A percentile compares a stretch with the other conserved stretches of the same genome.
Evolutionary conservation across 1,140 invertebrate species (phyloP).

Genomic region (Heliothis subflexa): DNA sequence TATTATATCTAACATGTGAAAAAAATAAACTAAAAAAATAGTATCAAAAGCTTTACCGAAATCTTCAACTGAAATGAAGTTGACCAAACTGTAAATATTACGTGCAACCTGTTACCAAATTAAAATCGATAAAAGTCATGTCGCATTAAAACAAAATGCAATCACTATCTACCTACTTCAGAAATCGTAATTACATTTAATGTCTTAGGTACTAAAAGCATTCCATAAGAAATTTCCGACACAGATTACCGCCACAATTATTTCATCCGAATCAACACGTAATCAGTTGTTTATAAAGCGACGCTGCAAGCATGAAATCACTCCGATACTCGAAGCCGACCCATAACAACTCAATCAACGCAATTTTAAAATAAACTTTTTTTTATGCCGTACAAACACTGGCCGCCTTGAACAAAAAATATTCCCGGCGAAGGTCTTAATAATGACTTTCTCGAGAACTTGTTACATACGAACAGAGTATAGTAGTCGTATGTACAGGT

Average conservation of each 20-base stretch:
- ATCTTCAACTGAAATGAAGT: background rate
- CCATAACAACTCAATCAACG: conserved; percentile 85
- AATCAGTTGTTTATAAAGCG: conserved; percentile 62
- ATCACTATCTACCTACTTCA: background rate
- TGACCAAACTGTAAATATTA: too few relatives aligned
- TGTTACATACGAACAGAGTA: conserved; percentile 58
- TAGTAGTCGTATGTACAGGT: conserved; percentile 44
- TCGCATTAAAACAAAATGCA: background rate
- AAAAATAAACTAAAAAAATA: too few relatives aligned
- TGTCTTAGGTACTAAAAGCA: conserved; percentile 34
- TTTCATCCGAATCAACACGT: conserved; percentile 53
- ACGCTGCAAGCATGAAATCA: conserved; percentile 71
- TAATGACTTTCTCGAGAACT: conserved; percentile 84
- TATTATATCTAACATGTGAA: too few relatives aligned
- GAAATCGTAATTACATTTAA: conserved; percentile 16
- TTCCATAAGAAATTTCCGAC: conserved; percentile 20
- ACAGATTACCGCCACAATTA: conserved; percentile 38
- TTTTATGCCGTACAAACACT: conserved; percentile 72
- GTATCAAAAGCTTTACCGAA: background rate
- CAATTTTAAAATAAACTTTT: conserved; percentile 83
- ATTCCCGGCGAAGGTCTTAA: conserved; percentile 73
- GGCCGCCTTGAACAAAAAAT: conserved; percentile 75
- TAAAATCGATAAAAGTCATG: background rate
- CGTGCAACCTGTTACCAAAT: too few relatives aligned
- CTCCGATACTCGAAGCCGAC: conserved; percentile 63